These are phyloP conservation scores for Tokudaia muenninki DNA, from an alignment of 2,797 vertebrate genomes.

Conservation along the genomic window DNA sequence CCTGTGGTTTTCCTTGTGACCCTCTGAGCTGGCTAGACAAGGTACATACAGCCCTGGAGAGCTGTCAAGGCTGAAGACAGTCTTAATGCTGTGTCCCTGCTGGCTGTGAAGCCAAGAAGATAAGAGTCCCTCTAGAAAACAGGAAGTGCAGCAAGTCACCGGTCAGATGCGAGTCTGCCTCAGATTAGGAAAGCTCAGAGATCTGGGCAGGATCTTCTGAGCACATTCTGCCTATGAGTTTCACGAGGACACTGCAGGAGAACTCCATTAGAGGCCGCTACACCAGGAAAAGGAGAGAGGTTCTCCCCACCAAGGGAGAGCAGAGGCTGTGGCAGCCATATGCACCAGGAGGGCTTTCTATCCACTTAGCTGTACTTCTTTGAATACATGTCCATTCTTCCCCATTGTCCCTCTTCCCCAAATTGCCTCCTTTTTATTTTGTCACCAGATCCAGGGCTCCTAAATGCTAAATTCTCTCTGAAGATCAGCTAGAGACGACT, in stretches of 20 bases:
- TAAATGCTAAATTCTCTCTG: neutral
- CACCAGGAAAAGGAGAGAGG: neutral
- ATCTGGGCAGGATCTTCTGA: neutral
- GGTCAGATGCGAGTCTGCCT: neutral
- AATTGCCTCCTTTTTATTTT: neutral
- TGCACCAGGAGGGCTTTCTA: neutral
- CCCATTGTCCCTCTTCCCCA: neutral
- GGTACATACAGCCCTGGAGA: neutral
- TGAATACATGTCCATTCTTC: neutral
- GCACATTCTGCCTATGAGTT: neutral
- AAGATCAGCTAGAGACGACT: neutral
- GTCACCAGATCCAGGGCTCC: neutral
- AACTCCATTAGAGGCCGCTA: neutral
- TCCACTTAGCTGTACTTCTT: neutral
- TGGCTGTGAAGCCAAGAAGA: neutral
- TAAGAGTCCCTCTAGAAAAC: neutral
- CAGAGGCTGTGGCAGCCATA: neutral
- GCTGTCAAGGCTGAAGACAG: neutral
- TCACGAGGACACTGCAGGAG: neutral
- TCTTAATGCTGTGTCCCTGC: slow-evolving; percentile 17
- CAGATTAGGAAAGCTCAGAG: neutral
- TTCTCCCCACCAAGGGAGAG: neutral
- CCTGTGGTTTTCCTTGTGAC: neutral
- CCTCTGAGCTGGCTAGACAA: neutral
- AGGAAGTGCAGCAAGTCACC: neutral